These are phyloP conservation scores for Amia ocellicauda DNA, from an alignment of 2,113 vertebrate species.

Conservation along the genomic window DNA sequence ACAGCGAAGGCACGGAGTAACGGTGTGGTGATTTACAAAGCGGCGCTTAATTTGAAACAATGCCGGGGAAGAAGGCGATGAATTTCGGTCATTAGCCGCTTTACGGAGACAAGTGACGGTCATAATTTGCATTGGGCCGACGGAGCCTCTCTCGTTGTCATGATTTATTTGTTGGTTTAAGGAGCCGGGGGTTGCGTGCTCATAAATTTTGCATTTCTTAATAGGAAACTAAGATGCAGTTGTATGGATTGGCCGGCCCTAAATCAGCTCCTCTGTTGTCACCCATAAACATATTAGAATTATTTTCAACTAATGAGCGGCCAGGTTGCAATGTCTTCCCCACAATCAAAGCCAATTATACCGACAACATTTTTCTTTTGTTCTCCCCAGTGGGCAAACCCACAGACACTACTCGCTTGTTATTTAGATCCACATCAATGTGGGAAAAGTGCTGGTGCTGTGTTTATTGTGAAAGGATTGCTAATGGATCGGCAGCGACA, in stretches of 20 bases:
- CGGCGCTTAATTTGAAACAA: slow-evolving; percentile 5
- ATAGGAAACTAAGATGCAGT: slow-evolving; percentile 54
- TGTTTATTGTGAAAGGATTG: neutral
- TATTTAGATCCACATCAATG: slow-evolving; percentile 6
- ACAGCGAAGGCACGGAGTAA: neutral
- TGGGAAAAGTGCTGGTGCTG: slow-evolving; percentile 4
- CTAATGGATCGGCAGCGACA: slow-evolving; percentile 1
- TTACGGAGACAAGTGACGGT: slow-evolving; percentile 47
- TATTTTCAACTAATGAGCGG: slow-evolving; percentile 17
- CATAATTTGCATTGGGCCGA: slow-evolving; percentile 49
- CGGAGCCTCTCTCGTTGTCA: slow-evolving; percentile 24
- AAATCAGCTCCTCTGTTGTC: slow-evolving; percentile 44
- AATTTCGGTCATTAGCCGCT: slow-evolving; percentile 48
- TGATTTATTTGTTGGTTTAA: slow-evolving; percentile 58
- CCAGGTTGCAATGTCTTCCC: neutral
- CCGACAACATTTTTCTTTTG: neutral
- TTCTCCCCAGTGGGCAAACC: neutral
- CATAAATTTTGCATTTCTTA: slow-evolving; percentile 49
- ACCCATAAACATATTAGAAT: slow-evolving; percentile 36
- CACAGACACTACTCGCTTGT: neutral
- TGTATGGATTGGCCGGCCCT: slow-evolving; percentile 36
- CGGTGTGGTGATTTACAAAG: slow-evolving; percentile 21
- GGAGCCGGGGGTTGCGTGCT: slow-evolving; percentile 31
- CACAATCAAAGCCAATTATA: slow-evolving; percentile 15
- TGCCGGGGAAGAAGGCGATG: slow-evolving; percentile 21